Conservation (phyloP, 2,888 invertebrate genomes). For the Hofmannophila pseudospretella region DNA sequence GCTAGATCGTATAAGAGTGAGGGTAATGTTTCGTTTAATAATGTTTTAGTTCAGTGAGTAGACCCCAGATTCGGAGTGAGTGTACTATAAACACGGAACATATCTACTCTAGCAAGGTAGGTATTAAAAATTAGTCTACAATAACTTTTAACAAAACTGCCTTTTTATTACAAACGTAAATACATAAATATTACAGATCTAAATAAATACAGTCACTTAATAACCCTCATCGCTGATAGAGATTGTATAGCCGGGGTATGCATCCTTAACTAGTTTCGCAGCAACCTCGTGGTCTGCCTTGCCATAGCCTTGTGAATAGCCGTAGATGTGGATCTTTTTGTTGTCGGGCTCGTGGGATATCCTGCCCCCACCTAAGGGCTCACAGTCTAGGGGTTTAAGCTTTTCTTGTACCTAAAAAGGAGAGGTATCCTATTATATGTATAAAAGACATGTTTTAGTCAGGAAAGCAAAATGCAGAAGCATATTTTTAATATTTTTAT, state of each 20-base stretch:
- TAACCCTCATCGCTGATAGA: slow-evolving; percentile 93
- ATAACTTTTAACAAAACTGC: too few relatives aligned
- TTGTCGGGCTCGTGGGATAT: slow-evolving; percentile 88
- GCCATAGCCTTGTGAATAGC: slow-evolving; percentile 95
- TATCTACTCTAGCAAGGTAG: too few relatives aligned
- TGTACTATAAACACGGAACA: too few relatives aligned
- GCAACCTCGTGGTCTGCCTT: slow-evolving; percentile 91
- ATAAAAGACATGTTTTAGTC: not conserved
- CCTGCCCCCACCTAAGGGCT: slow-evolving; percentile 95
- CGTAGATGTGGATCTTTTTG: slow-evolving; percentile 92
- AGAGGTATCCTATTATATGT: not conserved
- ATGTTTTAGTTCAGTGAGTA: too few relatives aligned
- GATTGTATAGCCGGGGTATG: slow-evolving; percentile 86
- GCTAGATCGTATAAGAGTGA: too few relatives aligned
- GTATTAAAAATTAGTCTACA: too few relatives aligned
- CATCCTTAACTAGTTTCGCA: slow-evolving; percentile 84
- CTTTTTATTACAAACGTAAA: not conserved
- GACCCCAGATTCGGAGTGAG: too few relatives aligned
- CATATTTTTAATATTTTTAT: too few relatives aligned
- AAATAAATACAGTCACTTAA: slow-evolving; percentile 52
- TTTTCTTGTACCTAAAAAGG: slow-evolving; percentile 56
- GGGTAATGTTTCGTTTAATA: too few relatives aligned
- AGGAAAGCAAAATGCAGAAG: too few relatives aligned
- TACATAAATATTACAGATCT: slow-evolving; percentile 1
- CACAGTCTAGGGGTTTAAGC: slow-evolving; percentile 79